phyloP scores from a whole-genome alignment of 2,888 invertebrate species.

The Allygus modestus region DNA sequence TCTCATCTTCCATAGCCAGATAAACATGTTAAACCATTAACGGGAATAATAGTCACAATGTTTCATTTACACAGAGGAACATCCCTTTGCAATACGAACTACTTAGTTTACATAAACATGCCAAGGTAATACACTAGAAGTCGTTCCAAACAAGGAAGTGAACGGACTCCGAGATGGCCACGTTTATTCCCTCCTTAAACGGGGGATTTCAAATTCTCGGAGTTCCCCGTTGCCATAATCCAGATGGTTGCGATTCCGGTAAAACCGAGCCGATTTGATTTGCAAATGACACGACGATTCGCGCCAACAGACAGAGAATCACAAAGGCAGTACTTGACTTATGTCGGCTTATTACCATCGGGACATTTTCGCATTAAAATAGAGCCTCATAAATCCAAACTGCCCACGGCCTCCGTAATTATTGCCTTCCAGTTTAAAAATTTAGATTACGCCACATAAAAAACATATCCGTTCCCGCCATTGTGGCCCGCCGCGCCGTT shows the following conservation, averaged over 20 bases:
- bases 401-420: constrained; percentile 54
- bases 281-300: constrained; percentile 36
- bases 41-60: no score
- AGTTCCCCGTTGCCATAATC: not conserved
- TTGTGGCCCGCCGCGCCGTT: constrained; percentile 14
- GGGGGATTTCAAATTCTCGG: not conserved
- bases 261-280: constrained; percentile 33
- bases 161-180: not conserved
- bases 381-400: constrained; percentile 39
- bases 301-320: not conserved
- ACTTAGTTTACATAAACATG: not conserved
- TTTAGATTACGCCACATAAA: constrained; percentile 52
- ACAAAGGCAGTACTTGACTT: not conserved
- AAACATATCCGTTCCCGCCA: constrained; percentile 55
- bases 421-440: constrained; percentile 56
- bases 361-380: constrained; percentile 49
- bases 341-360: constrained; percentile 52
- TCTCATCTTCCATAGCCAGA: no score
- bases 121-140: not conserved
- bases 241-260: constrained; percentile 15
- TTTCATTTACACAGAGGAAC: no score
- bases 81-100: no score
- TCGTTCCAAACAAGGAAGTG: not conserved
- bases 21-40: no score
- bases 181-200: not conserved